Percentiles rank a stretch among this genome's conserved stretches.
These are phyloP conservation scores for Cynocephalus volans DNA, from an alignment of 2,113 vertebrate species.

Conservation along the genomic window DNA sequence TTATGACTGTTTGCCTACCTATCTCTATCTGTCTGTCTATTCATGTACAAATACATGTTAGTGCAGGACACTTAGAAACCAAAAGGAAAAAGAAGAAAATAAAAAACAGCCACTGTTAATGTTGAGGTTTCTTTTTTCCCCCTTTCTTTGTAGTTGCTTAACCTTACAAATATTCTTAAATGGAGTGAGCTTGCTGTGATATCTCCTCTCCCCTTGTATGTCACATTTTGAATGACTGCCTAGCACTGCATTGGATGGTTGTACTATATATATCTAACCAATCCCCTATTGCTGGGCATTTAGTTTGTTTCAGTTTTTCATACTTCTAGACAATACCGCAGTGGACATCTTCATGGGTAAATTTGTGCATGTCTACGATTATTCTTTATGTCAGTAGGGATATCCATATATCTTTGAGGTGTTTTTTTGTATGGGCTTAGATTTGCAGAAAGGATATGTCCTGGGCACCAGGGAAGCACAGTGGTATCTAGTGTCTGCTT, in stretches of 20 bases:
- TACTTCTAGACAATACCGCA: background rate
- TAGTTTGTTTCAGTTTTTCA: background rate
- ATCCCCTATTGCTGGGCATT: background rate
- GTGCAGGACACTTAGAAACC: background rate
- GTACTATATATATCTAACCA: background rate
- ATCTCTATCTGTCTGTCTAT: background rate
- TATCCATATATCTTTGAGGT: background rate
- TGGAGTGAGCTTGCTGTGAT: background rate
- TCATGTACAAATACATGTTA: background rate
- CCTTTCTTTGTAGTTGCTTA: background rate
- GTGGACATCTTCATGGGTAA: background rate
- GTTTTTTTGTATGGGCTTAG: background rate
- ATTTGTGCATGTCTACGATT: background rate
- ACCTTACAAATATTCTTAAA: background rate
- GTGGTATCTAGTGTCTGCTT: background rate
- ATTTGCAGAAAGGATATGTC: background rate
- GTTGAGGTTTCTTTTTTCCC: background rate
- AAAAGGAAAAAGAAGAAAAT: constrained; percentile 20
- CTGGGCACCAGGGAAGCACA: background rate
- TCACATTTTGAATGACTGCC: background rate
- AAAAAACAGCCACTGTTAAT: background rate
- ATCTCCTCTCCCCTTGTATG: background rate
- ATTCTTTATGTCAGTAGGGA: background rate
- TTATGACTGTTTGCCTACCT: background rate
- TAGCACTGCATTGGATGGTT: background rate